phyloP scores from a whole-genome alignment of 1,140 invertebrate genomes.

The Bacillus rossius region DNA sequence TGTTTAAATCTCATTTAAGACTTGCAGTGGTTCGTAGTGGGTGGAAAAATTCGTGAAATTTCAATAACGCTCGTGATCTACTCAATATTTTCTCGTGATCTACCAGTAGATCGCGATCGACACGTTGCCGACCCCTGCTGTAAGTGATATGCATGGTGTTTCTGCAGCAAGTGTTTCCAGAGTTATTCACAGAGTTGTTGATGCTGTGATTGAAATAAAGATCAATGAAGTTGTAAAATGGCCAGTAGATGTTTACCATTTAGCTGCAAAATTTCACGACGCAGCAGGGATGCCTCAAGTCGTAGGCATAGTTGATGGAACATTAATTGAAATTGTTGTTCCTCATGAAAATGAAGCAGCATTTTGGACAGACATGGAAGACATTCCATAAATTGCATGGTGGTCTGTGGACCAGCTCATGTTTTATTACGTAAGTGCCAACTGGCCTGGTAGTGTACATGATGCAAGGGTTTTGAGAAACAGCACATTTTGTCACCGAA shows the following conservation, averaged over 20 bases:
- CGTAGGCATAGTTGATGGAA: conserved; percentile 19
- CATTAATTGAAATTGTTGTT: conserved; percentile 25
- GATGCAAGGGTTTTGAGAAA: conserved; percentile 27
- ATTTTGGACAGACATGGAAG: conserved; percentile 28
- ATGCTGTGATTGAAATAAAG: conserved; percentile 15
- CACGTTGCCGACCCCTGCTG: no score
- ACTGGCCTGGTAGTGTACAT: conserved; percentile 26
- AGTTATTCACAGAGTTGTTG: conserved; percentile 13
- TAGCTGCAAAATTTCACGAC: conserved; percentile 14
- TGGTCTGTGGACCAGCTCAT: conserved; percentile 26
- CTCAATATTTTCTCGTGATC: no score
- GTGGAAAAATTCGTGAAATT: no score
- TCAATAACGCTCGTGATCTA: no score
- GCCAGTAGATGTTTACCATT: conserved; percentile 14
- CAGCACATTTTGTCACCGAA: conserved; percentile 8
- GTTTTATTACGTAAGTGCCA: conserved; percentile 25
- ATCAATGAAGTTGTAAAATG: conserved; percentile 18
- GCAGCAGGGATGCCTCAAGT: conserved; percentile 8
- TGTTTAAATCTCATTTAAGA: no score
- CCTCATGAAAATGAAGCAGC: conserved; percentile 13
- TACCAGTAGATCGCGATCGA: no score
- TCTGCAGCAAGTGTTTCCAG: conserved; percentile 24
- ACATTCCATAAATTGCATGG: conserved; percentile 27
- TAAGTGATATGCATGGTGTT: conserved; percentile 25
- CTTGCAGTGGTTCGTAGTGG: no score